These are phyloP conservation scores for Pocillopora verrucosa DNA, from an alignment of 64 coral and sea anemone genomes.

Conservation along the genomic window DNA sequence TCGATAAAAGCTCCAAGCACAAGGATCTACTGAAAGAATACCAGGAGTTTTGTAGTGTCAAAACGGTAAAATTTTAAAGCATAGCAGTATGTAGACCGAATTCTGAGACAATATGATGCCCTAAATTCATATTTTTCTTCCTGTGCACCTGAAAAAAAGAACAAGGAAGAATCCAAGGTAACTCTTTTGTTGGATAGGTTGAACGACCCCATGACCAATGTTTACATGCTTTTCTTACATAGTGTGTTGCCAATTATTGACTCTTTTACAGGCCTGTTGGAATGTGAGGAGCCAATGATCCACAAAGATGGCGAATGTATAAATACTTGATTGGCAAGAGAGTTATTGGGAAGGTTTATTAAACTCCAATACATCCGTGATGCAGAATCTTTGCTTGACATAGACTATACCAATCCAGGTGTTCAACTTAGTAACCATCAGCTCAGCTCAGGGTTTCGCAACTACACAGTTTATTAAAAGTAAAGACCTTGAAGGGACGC, in stretches of 20 bases:
- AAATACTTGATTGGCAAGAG: conserved; percentile 36
- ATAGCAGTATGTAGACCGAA: conserved; percentile 44
- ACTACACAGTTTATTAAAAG: conserved; percentile 54
- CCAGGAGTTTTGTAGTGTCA: conserved; percentile 53
- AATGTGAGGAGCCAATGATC: conserved; percentile 54
- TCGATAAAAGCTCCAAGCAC: conserved; percentile 57
- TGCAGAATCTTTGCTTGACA: conserved; percentile 35
- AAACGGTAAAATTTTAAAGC: conserved; percentile 60
- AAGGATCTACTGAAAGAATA: conserved; percentile 46
- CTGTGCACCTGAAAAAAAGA: conserved; percentile 48
- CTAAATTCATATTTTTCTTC: conserved; percentile 50
- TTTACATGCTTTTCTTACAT: conserved; percentile 60
- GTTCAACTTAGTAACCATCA: conserved; percentile 45
- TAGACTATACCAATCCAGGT: conserved; percentile 38
- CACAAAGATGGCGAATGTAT: conserved; percentile 56
- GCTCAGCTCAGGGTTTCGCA: conserved; percentile 55
- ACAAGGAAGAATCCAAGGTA: conserved; percentile 46
- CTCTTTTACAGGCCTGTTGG: conserved; percentile 45
- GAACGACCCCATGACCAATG: conserved; percentile 52
- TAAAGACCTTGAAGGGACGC: conserved; percentile 44
- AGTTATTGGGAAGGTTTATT: conserved; percentile 53
- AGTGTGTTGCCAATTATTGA: conserved; percentile 59
- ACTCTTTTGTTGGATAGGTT: conserved; percentile 33
- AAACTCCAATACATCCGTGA: conserved; percentile 45
- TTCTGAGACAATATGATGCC: conserved; percentile 66